A percentile compares a stretch with the other conserved stretches of the same genome.
These are phyloP conservation scores for Rhizomys pruinosus DNA, from an alignment of 2,113 vertebrate species.

Conservation along the genomic window DNA sequence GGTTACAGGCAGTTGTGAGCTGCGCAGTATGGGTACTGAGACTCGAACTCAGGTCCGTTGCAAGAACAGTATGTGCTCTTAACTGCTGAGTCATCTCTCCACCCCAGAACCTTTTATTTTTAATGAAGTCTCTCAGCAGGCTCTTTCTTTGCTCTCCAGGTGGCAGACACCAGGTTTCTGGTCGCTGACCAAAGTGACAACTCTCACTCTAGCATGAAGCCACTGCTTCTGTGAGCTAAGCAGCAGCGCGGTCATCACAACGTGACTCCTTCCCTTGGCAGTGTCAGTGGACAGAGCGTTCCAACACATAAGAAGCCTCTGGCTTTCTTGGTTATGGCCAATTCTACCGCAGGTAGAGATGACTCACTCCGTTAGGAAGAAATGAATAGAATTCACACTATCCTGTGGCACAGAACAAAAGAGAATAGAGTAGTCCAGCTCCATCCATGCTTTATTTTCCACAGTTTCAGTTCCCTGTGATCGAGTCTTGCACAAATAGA, in stretches of 20 bases:
- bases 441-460: background rate
- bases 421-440: too few species aligned
- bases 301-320: background rate
- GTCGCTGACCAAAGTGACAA: background rate
- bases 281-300: fast-evolving
- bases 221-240: background rate
- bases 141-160: background rate
- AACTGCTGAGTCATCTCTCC: background rate
- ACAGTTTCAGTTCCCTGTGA: background rate
- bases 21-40: background rate
- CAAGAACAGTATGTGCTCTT: background rate
- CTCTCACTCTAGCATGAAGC: background rate
- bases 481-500: background rate
- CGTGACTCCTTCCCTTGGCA: too few species aligned
- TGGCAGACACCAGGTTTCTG: background rate
- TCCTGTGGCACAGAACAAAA: background rate
- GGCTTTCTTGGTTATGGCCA: background rate
- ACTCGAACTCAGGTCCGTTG: background rate
- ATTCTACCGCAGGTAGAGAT: background rate
- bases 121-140: background rate
- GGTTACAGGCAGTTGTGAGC: background rate
- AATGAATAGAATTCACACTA: background rate
- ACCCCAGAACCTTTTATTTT: background rate
- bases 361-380: background rate
- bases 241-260: too few species aligned